Evolutionary conservation across 2,888 invertebrate genomes (phyloP), one percentile per base, ranked within the genome.

Genomic region (Eilema depressum): DNA sequence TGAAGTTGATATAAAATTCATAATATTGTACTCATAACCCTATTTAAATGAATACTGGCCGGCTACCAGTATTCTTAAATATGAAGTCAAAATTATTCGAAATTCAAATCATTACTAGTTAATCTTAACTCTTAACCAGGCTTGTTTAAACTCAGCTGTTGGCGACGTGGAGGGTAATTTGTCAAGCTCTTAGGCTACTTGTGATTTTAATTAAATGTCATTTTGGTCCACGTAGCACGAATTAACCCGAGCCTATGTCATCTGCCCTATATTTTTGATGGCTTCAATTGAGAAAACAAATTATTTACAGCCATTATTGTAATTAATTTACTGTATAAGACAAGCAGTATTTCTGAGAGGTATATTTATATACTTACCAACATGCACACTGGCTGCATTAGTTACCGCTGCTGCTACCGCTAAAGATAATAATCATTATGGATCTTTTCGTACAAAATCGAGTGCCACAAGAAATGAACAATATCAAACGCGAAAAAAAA

Each of bases 191-290:
- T 83, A 79, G 81, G 74, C 84, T 87, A 89, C 89, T 92, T 85
- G 80, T 87, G 88, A 89, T 89, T 93, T 93, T 92, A 93, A 93
- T 94, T 93, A 93, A 93, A 92, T 86, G 91, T 89, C 90, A 90
- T 92, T 91, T 92, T 85, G 87, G 84, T 80, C 83, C 80, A 82
- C 84, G 83, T 87, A 86, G 87, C 82, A 82, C 85, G 85, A 90
- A 91, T 92, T 90, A 90, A 88, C 86, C 88, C 83, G 65, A 70
- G 76, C 65, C 80, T 78, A 77, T 75, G 73, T 76, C 14, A 65
- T 66, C 56, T 78, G 69, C 73, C 56, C 75, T 75, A 75, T 74
- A 76, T 75, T 76, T 75, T 69, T 66, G 12, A 30, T 47, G 23
- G n/a, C n/a, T 64, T 64, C 47, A 68, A 73, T 74, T 80, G 71